Percentiles rank a stretch among this genome's conserved stretches.
Conservation (phyloP, 2,113 vertebrate species). For the Carlito syrichta region DNA sequence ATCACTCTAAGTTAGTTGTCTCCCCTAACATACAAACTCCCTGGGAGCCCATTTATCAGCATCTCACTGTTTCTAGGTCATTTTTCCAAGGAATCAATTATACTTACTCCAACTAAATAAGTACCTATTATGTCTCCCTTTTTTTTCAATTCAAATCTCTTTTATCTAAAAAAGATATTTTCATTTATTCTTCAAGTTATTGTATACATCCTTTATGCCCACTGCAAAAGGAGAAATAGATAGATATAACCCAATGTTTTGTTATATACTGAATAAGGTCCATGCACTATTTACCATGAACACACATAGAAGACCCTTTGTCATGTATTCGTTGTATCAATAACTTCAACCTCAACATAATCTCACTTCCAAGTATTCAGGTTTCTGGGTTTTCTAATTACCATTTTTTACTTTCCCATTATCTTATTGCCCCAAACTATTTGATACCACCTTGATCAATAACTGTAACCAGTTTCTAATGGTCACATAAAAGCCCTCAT, state of each 20-base stretch:
- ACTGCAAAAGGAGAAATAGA: neutral
- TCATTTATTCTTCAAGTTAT: neutral
- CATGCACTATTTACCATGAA: neutral
- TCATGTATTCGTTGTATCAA: neutral
- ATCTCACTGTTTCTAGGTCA: neutral
- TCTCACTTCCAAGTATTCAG: neutral
- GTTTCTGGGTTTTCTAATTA: neutral
- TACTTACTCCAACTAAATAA: neutral
- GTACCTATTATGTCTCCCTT: neutral
- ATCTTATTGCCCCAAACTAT: neutral
- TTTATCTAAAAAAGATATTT: neutral
- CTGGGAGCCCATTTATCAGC: neutral
- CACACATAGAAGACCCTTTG: neutral
- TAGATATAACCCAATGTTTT: neutral
- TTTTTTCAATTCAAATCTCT: neutral
- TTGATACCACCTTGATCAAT: neutral
- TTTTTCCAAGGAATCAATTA: neutral
- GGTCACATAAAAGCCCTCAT: neutral
- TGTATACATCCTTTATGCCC: neutral
- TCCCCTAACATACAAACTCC: neutral
- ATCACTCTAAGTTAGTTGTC: neutral
- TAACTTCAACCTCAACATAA: neutral
- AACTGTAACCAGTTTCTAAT: neutral
- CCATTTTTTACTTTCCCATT: neutral
- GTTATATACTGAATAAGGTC: neutral